Conservation (phyloP, 2,113 vertebrate species). For the Sminthopsis crassicaudata region DNA sequence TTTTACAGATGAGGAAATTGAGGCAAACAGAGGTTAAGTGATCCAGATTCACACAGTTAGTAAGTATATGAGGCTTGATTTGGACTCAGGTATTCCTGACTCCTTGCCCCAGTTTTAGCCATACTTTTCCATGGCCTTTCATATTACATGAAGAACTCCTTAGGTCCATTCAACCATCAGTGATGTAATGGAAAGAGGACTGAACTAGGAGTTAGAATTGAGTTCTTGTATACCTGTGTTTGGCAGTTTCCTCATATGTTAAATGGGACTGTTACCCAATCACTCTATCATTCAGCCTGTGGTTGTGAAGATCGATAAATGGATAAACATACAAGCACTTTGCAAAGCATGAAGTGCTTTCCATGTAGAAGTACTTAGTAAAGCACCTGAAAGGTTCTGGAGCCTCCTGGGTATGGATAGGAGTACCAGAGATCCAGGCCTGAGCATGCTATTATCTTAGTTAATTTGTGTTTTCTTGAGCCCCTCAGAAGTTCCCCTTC, state of each 20-base stretch:
- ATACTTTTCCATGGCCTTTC: not conserved
- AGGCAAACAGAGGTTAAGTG: not conserved
- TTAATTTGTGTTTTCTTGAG: not conserved
- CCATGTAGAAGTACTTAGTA: no score
- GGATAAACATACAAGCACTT: not conserved
- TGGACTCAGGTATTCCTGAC: not conserved
- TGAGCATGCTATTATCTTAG: rapidly evolving
- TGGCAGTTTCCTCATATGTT: not conserved
- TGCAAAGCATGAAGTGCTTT: not conserved
- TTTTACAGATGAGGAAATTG: not conserved
- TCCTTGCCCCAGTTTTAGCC: not conserved
- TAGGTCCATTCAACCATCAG: not conserved
- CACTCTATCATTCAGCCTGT: not conserved
- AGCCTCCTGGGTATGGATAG: rapidly evolving
- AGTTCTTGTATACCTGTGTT: not conserved
- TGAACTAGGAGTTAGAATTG: not conserved
- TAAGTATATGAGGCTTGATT: not conserved
- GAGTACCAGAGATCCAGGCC: not conserved
- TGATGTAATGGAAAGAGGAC: not conserved
- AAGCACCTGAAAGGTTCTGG: not conserved
- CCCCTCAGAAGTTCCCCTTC: not conserved
- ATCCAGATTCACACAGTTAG: not conserved
- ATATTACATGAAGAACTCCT: not conserved
- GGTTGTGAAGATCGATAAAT: not conserved
- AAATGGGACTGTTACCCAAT: not conserved